phyloP scores from a whole-genome alignment of 2,888 invertebrate species.

The Drymonia ruficornis region DNA sequence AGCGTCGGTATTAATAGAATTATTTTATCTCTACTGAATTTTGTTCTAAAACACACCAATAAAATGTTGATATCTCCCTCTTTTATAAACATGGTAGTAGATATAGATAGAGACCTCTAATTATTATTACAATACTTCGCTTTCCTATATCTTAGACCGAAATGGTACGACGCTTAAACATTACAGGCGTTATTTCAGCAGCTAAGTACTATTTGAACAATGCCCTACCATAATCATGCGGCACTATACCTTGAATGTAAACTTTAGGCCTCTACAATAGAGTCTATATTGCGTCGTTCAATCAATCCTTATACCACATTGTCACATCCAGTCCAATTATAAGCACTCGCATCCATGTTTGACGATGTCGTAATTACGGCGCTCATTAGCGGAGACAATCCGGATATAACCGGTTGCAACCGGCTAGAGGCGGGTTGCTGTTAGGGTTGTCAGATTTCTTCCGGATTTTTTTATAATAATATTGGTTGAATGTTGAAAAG shows the following conservation, averaged over 20 bases:
- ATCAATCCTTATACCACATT: slow-evolving; percentile 4
- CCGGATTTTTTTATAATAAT: background rate
- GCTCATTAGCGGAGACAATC: slow-evolving; percentile 49
- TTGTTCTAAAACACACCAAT: too few species aligned
- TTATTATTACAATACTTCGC: background rate
- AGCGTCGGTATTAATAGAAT: slow-evolving; percentile 7
- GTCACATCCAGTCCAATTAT: slow-evolving; percentile 28
- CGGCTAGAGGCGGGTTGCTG: slow-evolving; percentile 10
- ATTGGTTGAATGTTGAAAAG: too few species aligned
- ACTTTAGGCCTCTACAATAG: background rate
- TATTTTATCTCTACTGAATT: background rate
- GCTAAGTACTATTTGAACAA: background rate
- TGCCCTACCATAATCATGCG: background rate
- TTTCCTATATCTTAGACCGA: background rate
- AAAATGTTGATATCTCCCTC: background rate
- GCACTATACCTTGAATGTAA: background rate
- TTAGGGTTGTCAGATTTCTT: background rate
- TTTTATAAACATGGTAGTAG: background rate
- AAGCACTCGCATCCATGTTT: slow-evolving; percentile 28
- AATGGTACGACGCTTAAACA: background rate
- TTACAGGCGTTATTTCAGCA: background rate
- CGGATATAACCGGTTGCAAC: slow-evolving; percentile 30
- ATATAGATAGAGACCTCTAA: background rate
- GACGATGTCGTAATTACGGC: slow-evolving; percentile 46
- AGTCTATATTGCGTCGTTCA: background rate